Base-by-base conservation (phyloP, 2,888 invertebrate species). In the Agrochola lychnidis region DNA sequence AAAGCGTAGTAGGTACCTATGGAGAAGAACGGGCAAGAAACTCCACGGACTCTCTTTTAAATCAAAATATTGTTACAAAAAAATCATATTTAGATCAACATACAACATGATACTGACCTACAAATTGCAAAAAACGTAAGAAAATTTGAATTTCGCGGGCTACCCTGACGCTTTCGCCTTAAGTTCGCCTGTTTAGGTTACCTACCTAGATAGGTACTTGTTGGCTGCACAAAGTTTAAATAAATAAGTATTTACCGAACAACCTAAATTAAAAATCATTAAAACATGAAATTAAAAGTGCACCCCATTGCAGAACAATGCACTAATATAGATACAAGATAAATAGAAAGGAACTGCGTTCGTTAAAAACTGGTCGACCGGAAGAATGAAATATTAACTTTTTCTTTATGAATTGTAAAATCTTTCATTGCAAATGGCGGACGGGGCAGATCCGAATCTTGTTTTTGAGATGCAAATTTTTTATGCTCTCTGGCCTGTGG, bases 401-500 rank as follows among this genome's bases (percentile, higher is more conserved):
- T 91, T 91, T 90, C 88, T 83, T 87, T 85, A 83, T 77, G 86
- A 91, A 93, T 90, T 91, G 90, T 92, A 90, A 93, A 93, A 94
- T 92, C 87, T 90, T 91, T 90, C 84, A 88, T 89, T 88, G 85
- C 87, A 88, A 88, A 83, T 88, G 89, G 86, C 75, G 71, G 84
- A 70, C 64, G 48, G 10, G 57, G 48, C 88, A 89, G 89, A 78
- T 77, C 68, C 79, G 84, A n/a, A 79, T 84, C 76, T 81, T 36
- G 40, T 36, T 57, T 72, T 61, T 48, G 2, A 36, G 2, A 40
- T 68, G 36, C 51, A 59, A 7, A 1, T 63, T 53, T 70, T 53
- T 61, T 1, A 51, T 57, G n/a, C 25, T 30, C 2, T 51, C 9
- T 45, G 42, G 14, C 30, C 16, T n/a, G 6, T 45, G 45, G n/a